Evolutionary conservation across 2,888 invertebrate species (phyloP), one percentile per base, ranked within the genome.

Genomic region (Rosalia funebris): DNA sequence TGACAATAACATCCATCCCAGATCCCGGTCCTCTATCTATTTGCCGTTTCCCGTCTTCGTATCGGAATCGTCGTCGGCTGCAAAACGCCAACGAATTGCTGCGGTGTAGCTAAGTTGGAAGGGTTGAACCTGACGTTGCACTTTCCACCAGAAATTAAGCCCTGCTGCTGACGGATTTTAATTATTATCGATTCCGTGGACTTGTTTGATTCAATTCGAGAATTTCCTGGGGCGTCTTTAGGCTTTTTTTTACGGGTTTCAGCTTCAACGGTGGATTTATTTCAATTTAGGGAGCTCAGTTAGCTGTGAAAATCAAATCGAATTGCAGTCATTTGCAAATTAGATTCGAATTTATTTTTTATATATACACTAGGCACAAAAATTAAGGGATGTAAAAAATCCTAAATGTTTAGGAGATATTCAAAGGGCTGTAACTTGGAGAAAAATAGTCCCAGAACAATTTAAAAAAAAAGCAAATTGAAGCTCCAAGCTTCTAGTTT

Each of bases 321-420:
- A 62, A 66, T 66, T 63, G 57, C 52, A 57, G 60, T 7, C 7
- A 63, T 70, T 65, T 62, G 63, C 58, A 64, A 66, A 70, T 70
- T 65, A 65, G 63, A 68, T 65, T 65, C 61, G 57, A 66, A 58
- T 66, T 65, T 64, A 58, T 58, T 66, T 66, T 63, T 66, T 69
- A 52, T 63, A 59, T n/a, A n/a, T n/a, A n/a, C n/a, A n/a, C n/a
- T n/a, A n/a, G n/a, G n/a, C n/a, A n/a, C n/a, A n/a, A n/a, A n/a
- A n/a, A n/a, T n/a, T n/a, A n/a, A n/a, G n/a, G n/a, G n/a, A n/a
- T n/a, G n/a, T n/a, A n/a, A n/a, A n/a, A n/a, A n/a, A n/a, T n/a
- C n/a, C n/a, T n/a, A n/a, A n/a, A n/a, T n/a, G n/a, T n/a, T n/a
- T n/a, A n/a, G n/a, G n/a, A n/a, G n/a, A n/a, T n/a, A n/a, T n/a